Evolutionary conservation across 1,140 invertebrate genomes (phyloP), one percentile per base, ranked within the genome.

Genomic region (Formica selysi): DNA sequence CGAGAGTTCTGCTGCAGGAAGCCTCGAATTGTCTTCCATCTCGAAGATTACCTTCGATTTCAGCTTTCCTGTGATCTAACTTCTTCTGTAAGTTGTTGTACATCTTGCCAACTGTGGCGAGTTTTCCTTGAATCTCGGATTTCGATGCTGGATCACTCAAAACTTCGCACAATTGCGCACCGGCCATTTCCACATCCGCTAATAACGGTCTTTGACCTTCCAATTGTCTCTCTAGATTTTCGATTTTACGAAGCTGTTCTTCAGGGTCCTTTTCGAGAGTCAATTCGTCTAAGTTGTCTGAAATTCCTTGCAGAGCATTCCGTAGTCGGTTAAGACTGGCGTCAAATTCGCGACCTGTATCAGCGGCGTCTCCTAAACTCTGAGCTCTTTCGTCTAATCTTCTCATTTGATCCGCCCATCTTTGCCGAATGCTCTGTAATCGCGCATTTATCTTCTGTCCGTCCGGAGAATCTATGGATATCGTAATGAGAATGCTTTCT

Each of bases 261-360:
- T 98, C 98, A 3, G 98, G 97, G 94, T 98, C 98, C 81, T 97
- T 97, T 88, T 98, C 97, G 4, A 96, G 93, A n/a, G 97, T 96
- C 38, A 99, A 94, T 80, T 98, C 97, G 92, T 99, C 98, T 88
- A 98, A 95, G 88, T 98, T 97, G 91, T 99, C 98, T 22, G 97
- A 97, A 86, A 99, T 98, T 57, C 96, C 97, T 92, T 98, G 97
- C 48, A 99, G 94, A 11, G 97, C 97, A 92, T 98, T 97, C 44
- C 97, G 96, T 0, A 99, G 95, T 11, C 98, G 96, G 79, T 97
- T 97, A 1, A 98, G 95, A 22, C 97, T 98, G 0, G 98, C 97
- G 93, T 98, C 98, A 92, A 99, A 99, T 93, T 99, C 98, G 80
- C 98, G 96, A 83, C 98, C 98, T 10, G 98, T 98, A 90, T 98